Conservation (phyloP, 2,888 invertebrate genomes). For the Athalia rosae region DNA sequence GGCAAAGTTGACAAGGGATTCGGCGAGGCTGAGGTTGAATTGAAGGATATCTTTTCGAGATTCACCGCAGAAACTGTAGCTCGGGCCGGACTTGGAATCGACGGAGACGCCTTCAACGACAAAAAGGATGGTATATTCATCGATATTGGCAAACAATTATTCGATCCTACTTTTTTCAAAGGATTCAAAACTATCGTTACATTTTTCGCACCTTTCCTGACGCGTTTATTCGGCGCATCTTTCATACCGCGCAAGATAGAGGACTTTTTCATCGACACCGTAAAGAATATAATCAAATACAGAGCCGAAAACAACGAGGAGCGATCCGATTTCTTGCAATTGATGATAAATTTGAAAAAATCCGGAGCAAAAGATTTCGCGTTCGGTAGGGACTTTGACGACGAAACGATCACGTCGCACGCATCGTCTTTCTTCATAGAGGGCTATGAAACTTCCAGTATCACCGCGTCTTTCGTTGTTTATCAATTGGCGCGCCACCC, state of each 20-base stretch:
- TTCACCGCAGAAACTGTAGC: constrained; percentile 63
- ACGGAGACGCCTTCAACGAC: constrained; percentile 60
- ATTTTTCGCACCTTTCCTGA: constrained; percentile 52
- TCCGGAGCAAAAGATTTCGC: constrained; percentile 34
- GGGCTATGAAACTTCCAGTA: constrained; percentile 76
- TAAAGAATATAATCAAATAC: constrained; percentile 55
- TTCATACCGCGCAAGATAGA: constrained; percentile 55
- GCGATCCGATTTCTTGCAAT: constrained; percentile 73
- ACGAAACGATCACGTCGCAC: constrained; percentile 69
- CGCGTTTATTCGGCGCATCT: constrained; percentile 36
- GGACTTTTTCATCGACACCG: constrained; percentile 56
- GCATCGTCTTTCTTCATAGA: constrained; percentile 75
- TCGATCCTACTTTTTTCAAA: constrained; percentile 55
- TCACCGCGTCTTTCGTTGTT: constrained; percentile 72
- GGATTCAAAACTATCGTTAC: constrained; percentile 41
- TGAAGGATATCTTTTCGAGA: constrained; percentile 55
- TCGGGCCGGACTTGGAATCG: constrained; percentile 58
- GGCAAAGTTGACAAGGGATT: constrained; percentile 33
- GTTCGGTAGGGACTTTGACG: constrained; percentile 59
- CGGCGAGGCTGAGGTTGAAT: constrained; percentile 60
- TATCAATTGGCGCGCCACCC: constrained; percentile 73
- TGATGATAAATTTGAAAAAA: constrained; percentile 63
- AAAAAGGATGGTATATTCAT: constrained; percentile 49
- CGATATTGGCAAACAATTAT: constrained; percentile 47
- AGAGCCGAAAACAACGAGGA: constrained; percentile 52